phyloP scores from a whole-genome alignment of 1,140 invertebrate species.

The Carposina sasakii region DNA sequence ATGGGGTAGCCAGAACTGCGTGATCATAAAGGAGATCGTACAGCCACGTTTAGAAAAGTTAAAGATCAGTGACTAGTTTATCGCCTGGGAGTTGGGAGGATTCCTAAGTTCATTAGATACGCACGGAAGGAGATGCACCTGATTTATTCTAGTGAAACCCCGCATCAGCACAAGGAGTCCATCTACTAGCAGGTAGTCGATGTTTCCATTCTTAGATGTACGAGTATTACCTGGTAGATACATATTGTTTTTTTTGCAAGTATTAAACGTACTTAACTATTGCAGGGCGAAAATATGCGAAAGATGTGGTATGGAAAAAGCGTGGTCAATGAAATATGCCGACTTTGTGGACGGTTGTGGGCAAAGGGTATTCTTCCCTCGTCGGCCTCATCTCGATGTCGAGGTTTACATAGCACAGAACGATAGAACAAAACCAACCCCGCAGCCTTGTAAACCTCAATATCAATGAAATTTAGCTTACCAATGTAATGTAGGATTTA shows the following conservation, averaged over 20 bases:
- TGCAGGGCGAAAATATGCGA: conserved; percentile 47
- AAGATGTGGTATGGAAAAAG: conserved; percentile 43
- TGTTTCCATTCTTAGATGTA: no score
- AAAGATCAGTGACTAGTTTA: not conserved
- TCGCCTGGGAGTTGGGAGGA: not conserved
- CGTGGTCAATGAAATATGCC: conserved; percentile 49
- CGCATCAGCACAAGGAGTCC: no score
- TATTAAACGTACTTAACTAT: conserved; percentile 9
- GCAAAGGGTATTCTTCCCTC: conserved; percentile 48
- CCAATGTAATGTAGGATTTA: no score
- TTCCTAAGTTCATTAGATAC: not conserved
- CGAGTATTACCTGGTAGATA: no score
- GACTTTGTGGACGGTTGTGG: conserved; percentile 47
- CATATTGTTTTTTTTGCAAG: not conserved
- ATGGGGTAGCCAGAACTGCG: not conserved
- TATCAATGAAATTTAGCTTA: no score
- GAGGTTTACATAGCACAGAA: no score
- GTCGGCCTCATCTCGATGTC: conserved; percentile 42
- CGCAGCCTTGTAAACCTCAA: no score
- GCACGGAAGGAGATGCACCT: not conserved
- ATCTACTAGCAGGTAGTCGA: no score
- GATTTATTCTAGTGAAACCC: not conserved
- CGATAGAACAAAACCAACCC: no score
- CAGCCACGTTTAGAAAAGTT: not conserved
- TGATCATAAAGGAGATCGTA: not conserved